phyloP scores from a whole-genome alignment of 1,140 invertebrate species.

The Drosophila repleta region DNA sequence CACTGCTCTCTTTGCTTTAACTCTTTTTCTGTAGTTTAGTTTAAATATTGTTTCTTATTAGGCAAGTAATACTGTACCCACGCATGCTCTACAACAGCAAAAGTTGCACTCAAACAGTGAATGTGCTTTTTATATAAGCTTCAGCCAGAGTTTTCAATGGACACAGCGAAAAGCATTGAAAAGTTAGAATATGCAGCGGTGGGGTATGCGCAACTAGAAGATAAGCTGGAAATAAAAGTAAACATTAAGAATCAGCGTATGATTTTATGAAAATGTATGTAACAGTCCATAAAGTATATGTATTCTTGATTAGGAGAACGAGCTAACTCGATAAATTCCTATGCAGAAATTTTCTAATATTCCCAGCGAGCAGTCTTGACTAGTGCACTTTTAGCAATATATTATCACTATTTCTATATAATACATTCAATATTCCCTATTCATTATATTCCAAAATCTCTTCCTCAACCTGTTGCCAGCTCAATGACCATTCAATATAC shows the following conservation, averaged over 20 bases:
- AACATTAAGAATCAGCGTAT: no score
- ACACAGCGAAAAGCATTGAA: neutral
- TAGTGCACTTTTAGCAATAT: no score
- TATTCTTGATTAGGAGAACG: no score
- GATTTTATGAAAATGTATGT: no score
- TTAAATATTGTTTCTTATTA: neutral
- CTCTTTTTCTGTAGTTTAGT: no score
- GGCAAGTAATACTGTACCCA: slow-evolving; percentile 17
- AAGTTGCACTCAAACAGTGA: slow-evolving; percentile 39
- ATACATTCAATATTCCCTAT: neutral
- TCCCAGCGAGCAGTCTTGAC: no score
- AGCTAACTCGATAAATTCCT: no score
- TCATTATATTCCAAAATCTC: neutral
- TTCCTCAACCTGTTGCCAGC: neutral
- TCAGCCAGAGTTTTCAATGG: slow-evolving; percentile 3
- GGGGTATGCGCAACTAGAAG: slow-evolving; percentile 1
- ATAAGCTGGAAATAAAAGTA: neutral
- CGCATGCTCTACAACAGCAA: slow-evolving; percentile 25
- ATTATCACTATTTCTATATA: neutral
- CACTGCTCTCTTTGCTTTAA: no score
- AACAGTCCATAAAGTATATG: no score
- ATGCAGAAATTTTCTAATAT: no score
- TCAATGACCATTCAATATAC: neutral
- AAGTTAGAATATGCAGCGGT: neutral
- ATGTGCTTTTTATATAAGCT: slow-evolving; percentile 41